Conservation (phyloP, 2,888 invertebrate genomes). For the Heteropelma amictum region DNA sequence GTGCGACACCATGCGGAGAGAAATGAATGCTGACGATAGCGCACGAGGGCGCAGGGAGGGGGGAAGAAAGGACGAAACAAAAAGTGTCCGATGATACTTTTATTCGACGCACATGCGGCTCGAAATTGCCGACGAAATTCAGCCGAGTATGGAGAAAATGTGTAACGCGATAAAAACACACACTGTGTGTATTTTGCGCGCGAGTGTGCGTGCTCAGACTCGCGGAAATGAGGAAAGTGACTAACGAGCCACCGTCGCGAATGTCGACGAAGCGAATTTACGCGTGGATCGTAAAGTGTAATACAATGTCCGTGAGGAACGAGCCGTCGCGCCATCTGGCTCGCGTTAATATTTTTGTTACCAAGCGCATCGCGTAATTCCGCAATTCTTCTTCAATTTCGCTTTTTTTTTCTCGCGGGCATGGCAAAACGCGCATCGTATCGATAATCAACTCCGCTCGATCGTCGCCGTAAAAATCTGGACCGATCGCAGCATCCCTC, state of each 20-base stretch:
- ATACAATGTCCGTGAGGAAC: slow-evolving; percentile 28
- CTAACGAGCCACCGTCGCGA: slow-evolving; percentile 20
- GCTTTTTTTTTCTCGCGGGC: too few species aligned
- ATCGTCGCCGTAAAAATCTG: too few species aligned
- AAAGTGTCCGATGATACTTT: neutral
- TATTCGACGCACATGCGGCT: slow-evolving; percentile 6
- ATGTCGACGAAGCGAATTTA: slow-evolving; percentile 2
- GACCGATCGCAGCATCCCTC: too few species aligned
- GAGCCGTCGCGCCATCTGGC: slow-evolving; percentile 29
- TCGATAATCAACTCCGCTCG: too few species aligned
- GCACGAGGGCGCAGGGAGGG: neutral
- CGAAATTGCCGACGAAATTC: slow-evolving; percentile 12
- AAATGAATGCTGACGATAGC: neutral
- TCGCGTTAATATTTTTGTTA: slow-evolving; percentile 38
- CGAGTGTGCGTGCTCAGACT: neutral
- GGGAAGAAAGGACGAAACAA: neutral
- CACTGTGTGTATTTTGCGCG: neutral
- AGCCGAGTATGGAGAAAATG: neutral
- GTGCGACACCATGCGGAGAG: too few species aligned
- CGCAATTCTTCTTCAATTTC: too few species aligned
- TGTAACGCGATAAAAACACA: neutral
- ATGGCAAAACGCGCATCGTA: too few species aligned
- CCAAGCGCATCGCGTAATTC: slow-evolving; percentile 35
- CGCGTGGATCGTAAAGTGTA: slow-evolving; percentile 2
- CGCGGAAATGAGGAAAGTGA: neutral